Base-by-base conservation (phyloP, 2,797 vertebrate genomes). In the Pangasius djambal region DNA sequence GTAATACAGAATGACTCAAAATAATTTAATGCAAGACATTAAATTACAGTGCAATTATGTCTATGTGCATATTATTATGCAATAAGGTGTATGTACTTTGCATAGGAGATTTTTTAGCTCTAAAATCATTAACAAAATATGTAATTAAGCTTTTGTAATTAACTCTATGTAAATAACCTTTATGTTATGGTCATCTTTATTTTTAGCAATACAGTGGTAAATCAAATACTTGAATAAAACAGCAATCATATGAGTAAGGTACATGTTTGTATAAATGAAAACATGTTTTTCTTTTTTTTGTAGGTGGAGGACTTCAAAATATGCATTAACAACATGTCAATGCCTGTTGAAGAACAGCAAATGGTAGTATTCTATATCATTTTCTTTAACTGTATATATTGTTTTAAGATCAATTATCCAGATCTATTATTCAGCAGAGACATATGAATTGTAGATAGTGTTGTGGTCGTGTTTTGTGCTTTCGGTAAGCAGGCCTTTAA, bases 271-370 rank as follows among this genome's bases (percentile, higher is more conserved):
- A 22, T 61, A 61, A 61, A 61, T 25, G 6, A 61, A 63, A 63
- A 63, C 8, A 44, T 15, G 0, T 16, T 74, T 85, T 90, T 44
- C 6, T 77, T 89, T 22, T 16, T 93, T 89, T 93, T 89, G 52
- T 92, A 99, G 98, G 96, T 98, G 72, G 95, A 98, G 91, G 96
- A 96, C 52, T 98, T 99, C 90, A 97, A 96, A 93, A 91, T 90
- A 81, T 93, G 89, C 84, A 89, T 97, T 75, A 93, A 83, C 70
- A 94, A 90, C 65, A 95, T 95, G 89, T 91, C 93, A 28, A 57
- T 94, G 25, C 90, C 93, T 92, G 90, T 94, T 85, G 93, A 94
- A 92, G 97, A 97, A 77, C 95, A 95, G 88, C 95, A 95, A 72
- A 94, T 95, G 97, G 98, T 99, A 96, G 92, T 88, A 79, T 44